Evolutionary conservation across 2,113 vertebrate species (phyloP).

Genomic region (Poeciliopsis occidentalis): DNA sequence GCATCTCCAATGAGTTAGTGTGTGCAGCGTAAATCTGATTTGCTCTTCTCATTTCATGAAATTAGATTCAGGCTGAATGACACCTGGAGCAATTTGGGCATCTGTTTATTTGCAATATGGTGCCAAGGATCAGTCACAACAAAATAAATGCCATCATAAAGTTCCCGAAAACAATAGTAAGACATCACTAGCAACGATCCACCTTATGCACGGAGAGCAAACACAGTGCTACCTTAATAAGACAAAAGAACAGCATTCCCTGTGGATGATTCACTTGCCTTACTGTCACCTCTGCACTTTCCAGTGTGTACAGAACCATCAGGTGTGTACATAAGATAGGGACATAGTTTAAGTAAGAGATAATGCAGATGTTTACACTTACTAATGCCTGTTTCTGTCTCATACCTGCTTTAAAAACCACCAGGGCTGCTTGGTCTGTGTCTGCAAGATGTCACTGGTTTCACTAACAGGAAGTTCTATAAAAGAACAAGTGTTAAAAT

Average conservation of each 20-base stretch:
- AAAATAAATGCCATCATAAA: constrained; percentile 25
- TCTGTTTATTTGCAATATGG: neutral
- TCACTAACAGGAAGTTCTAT: neutral
- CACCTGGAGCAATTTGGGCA: neutral
- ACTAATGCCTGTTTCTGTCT: neutral
- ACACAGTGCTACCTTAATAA: constrained; percentile 45
- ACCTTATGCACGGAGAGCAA: constrained; percentile 4
- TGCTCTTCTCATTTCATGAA: neutral
- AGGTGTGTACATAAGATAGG: constrained; percentile 1
- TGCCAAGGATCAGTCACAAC: constrained; percentile 4
- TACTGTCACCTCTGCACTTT: constrained; percentile 43
- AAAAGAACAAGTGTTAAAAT: constrained; percentile 4
- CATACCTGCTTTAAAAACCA: neutral
- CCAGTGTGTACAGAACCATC: constrained; percentile 30
- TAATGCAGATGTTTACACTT: constrained; percentile 11
- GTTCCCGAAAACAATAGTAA: neutral
- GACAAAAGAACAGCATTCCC: constrained; percentile 50
- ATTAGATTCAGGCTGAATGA: neutral
- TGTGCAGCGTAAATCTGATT: neutral
- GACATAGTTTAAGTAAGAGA: neutral
- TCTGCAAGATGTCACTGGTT: constrained; percentile 5
- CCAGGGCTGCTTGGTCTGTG: neutral
- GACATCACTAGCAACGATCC: neutral
- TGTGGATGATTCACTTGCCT: constrained; percentile 57
- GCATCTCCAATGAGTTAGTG: neutral